A percentile compares a stretch with the other conserved stretches of the same genome.
Evolutionary conservation across 1,140 invertebrate genomes (phyloP).

Genomic region (Papilio machaon): DNA sequence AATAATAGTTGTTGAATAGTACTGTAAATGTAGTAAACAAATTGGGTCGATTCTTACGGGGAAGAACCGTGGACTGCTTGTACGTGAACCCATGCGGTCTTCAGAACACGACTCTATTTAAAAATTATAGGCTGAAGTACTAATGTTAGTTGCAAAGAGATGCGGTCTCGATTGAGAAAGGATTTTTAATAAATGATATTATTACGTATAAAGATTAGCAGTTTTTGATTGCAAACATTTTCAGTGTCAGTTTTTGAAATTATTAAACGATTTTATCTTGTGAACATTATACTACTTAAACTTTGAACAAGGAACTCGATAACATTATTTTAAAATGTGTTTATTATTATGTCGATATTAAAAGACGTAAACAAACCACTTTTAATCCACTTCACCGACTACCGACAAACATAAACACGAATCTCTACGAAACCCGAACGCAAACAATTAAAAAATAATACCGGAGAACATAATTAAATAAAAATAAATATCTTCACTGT

Average conservation of each 20-base stretch:
- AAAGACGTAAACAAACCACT: conserved; percentile 35
- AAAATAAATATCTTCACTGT: conserved; percentile 44
- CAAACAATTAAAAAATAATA: conserved; percentile 39
- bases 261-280: too few species aligned
- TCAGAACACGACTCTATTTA: not conserved
- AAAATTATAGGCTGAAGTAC: too few species aligned
- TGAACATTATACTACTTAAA: not conserved
- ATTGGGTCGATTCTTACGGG: not conserved
- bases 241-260: too few species aligned
- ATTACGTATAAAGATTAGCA: too few species aligned
- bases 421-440: conserved; percentile 32
- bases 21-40: not conserved
- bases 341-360: conserved; percentile 17
- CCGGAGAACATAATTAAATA: conserved; percentile 38
- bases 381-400: conserved; percentile 34
- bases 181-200: too few species aligned
- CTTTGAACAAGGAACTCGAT: not conserved
- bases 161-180: too few species aligned
- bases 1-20: not conserved
- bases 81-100: not conserved
- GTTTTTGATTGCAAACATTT: too few species aligned
- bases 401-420: conserved; percentile 33
- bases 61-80: not conserved
- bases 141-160: too few species aligned
- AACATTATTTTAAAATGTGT: not conserved